A percentile compares a stretch with the other conserved stretches of the same genome.
Evolutionary conservation across 2,888 invertebrate genomes (phyloP).

Genomic region (Rotaria magnacalcarata): DNA sequence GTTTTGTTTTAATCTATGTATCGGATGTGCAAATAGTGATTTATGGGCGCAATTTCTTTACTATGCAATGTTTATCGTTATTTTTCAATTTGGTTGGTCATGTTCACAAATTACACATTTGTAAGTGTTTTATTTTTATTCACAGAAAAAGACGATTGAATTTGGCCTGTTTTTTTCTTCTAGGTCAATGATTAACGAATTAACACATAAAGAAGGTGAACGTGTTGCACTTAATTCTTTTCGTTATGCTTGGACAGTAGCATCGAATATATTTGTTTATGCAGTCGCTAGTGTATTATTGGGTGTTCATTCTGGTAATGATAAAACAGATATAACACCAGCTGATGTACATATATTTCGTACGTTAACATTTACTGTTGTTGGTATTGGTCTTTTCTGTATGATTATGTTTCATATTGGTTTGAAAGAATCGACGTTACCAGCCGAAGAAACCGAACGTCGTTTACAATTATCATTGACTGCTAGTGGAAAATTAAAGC

Average conservation of each 20-base stretch:
- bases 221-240: slow-evolving; percentile 60
- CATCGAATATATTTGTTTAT: slow-evolving; percentile 79
- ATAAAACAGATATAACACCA: slow-evolving; percentile 21
- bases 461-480: slow-evolving; percentile 38
- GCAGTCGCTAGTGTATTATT: slow-evolving; percentile 71
- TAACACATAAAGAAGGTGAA: slow-evolving; percentile 57
- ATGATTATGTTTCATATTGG: slow-evolving; percentile 69
- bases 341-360: slow-evolving; percentile 18
- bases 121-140: background rate
- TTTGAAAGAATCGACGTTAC: slow-evolving; percentile 49
- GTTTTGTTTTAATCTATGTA: slow-evolving; percentile 45
- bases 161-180: too few relatives aligned
- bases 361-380: slow-evolving; percentile 62
- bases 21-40: slow-evolving; percentile 61
- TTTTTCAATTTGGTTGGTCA: slow-evolving; percentile 90
- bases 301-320: background rate
- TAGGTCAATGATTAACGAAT: slow-evolving; percentile 70
- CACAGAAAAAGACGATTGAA: too few relatives aligned
- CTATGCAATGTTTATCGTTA: slow-evolving; percentile 63
- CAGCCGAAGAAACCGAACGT: background rate
- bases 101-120: slow-evolving; percentile 83
- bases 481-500: background rate
- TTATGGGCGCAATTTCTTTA: slow-evolving; percentile 64
- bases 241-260: slow-evolving; percentile 81
- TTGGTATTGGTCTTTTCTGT: slow-evolving; percentile 70